Evolutionary conservation across 35 echinoderm and acorn worm genomes (phyloP).

Genomic region (Eucidaris tribuloides): DNA sequence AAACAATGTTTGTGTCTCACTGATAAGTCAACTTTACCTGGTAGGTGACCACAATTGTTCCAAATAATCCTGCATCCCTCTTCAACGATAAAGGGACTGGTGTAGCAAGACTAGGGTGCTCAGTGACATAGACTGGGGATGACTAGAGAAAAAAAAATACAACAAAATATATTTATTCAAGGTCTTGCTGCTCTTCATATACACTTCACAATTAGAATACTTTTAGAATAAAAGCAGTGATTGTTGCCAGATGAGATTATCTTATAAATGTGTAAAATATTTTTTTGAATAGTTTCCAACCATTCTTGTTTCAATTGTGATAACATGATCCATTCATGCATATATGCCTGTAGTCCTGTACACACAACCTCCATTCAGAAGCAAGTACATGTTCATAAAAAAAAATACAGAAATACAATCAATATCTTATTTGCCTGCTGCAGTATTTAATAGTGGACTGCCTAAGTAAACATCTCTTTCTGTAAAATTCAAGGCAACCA

Average conservation of each 20-base stretch:
- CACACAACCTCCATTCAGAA: neutral
- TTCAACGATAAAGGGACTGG: constrained; percentile 19
- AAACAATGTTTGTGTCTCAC: neutral
- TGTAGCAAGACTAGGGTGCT: neutral
- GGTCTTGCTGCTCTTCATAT: neutral
- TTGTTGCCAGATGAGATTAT: neutral
- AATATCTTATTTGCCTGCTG: neutral
- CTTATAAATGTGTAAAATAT: neutral
- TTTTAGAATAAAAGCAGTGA: neutral
- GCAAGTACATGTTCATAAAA: neutral
- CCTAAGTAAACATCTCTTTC: too few species aligned
- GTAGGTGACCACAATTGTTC: constrained; percentile 41
- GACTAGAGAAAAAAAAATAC: neutral
- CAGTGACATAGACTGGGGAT: constrained; percentile 25
- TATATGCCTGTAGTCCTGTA: neutral
- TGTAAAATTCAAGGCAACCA: too few species aligned
- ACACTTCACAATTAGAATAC: neutral
- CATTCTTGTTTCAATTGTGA: neutral
- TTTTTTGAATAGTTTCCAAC: neutral
- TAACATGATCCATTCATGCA: neutral
- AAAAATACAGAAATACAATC: neutral
- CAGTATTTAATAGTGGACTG: too few species aligned
- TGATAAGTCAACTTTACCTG: constrained; percentile 30
- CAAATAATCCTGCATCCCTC: constrained; percentile 58
- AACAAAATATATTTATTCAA: neutral